Conservation (phyloP, 2,888 invertebrate genomes). For the Cosmopolites sordidus region DNA sequence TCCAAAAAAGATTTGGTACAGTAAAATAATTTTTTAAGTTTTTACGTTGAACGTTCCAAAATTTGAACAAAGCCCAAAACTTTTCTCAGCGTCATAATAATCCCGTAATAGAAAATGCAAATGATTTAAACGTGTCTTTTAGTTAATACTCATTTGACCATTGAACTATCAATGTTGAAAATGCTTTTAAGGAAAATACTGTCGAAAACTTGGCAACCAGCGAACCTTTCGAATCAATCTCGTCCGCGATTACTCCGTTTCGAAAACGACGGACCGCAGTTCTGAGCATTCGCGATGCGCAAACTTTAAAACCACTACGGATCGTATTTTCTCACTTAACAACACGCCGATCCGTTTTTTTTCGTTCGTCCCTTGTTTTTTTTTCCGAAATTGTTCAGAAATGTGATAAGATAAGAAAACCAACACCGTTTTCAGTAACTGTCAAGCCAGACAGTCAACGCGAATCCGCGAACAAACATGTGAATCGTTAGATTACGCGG, state of each 20-base stretch:
- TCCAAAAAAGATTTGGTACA: too few relatives aligned
- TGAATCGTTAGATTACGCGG: neutral
- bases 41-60: too few relatives aligned
- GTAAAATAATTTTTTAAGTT: too few relatives aligned
- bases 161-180: too few relatives aligned
- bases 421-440: conserved; percentile 6
- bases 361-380: conserved; percentile 8
- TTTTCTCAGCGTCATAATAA: too few relatives aligned
- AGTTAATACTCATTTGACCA: neutral
- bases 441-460: conserved; percentile 5
- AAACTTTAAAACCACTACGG: conserved; percentile 6
- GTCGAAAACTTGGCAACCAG: conserved; percentile 1
- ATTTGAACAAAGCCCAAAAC: too few relatives aligned
- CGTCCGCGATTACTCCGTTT: neutral
- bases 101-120: too few relatives aligned
- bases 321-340: conserved; percentile 8
- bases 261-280: conserved; percentile 9
- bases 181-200: neutral
- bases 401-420: conserved; percentile 31
- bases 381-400: conserved; percentile 9
- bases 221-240: conserved; percentile 7
- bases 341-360: conserved; percentile 8
- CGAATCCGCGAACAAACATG: neutral
- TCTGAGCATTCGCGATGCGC: conserved; percentile 15
- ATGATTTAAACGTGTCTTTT: too few relatives aligned